Evolutionary conservation across 1,140 invertebrate species (phyloP).

Genomic region (Adoxophyes honmai): DNA sequence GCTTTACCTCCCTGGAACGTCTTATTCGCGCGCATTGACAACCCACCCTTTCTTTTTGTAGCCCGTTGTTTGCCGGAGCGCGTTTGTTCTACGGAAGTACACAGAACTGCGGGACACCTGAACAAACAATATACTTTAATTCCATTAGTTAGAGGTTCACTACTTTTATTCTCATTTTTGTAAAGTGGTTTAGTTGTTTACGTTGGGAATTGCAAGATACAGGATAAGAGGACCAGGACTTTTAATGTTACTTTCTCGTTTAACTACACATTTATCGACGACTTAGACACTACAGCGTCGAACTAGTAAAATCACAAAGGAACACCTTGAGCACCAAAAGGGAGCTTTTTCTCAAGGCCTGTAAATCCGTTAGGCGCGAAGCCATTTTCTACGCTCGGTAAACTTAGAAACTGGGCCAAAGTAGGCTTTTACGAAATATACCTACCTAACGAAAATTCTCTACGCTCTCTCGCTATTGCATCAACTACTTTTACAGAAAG

Average conservation of each 20-base stretch:
- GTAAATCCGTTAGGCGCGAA: conserved; percentile 62
- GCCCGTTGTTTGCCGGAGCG: conserved; percentile 22
- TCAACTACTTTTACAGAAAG: conserved; percentile 60
- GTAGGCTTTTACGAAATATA: conserved; percentile 68
- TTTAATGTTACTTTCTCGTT: too few species aligned
- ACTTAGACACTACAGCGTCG: too few species aligned
- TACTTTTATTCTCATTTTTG: not conserved
- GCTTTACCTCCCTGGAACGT: too few species aligned
- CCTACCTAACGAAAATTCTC: conserved; percentile 56
- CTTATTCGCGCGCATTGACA: not conserved
- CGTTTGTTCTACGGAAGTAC: conserved; percentile 17
- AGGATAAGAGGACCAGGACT: too few species aligned
- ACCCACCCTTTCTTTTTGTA: conserved; percentile 7
- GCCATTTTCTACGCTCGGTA: conserved; percentile 68
- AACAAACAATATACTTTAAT: conserved; percentile 46
- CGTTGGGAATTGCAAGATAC: too few species aligned
- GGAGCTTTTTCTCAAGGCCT: conserved; percentile 53
- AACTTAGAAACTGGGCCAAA: conserved; percentile 71
- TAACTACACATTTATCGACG: too few species aligned
- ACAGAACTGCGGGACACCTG: conserved; percentile 34
- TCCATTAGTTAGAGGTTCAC: conserved; percentile 30
- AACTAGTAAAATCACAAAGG: too few species aligned
- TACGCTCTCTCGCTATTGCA: conserved; percentile 57
- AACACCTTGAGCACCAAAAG: too few species aligned
- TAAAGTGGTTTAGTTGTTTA: too few species aligned